phyloP scores from a whole-genome alignment of 2,113 vertebrate genomes.

The Erythrolamprus reginae region DNA sequence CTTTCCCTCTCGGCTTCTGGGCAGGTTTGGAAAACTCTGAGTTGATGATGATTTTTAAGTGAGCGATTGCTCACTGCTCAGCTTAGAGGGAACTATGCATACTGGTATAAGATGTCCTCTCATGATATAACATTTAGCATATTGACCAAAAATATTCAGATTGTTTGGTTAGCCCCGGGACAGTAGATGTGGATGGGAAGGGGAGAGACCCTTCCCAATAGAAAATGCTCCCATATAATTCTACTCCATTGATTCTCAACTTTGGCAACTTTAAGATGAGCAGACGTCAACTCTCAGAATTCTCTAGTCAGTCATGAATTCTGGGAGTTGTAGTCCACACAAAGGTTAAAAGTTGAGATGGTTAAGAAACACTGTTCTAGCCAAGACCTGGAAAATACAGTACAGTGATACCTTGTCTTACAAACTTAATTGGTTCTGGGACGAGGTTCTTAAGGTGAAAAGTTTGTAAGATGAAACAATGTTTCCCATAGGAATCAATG shows the following conservation, averaged over 20 bases:
- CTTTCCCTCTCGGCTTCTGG: too few species aligned
- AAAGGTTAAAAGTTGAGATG: background rate
- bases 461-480: too few species aligned
- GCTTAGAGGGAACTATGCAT: too few species aligned
- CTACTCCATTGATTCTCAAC: background rate
- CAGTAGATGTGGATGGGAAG: background rate
- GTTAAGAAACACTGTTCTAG: background rate
- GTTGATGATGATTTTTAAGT: too few species aligned
- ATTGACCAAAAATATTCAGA: background rate
- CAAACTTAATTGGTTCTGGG: too few species aligned
- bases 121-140: background rate
- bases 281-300: background rate
- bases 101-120: background rate
- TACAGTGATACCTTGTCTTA: too few species aligned
- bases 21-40: too few species aligned
- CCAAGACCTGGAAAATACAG: background rate
- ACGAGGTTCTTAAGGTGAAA: too few species aligned
- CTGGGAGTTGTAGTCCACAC: background rate
- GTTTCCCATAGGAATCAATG: too few species aligned
- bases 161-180: background rate
- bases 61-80: too few species aligned
- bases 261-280: background rate
- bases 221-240: background rate
- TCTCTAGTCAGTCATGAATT: background rate
- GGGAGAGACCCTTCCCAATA: background rate